phyloP scores from a whole-genome alignment of 1,140 invertebrate genomes.

The Caenorhabditis inopinata region DNA sequence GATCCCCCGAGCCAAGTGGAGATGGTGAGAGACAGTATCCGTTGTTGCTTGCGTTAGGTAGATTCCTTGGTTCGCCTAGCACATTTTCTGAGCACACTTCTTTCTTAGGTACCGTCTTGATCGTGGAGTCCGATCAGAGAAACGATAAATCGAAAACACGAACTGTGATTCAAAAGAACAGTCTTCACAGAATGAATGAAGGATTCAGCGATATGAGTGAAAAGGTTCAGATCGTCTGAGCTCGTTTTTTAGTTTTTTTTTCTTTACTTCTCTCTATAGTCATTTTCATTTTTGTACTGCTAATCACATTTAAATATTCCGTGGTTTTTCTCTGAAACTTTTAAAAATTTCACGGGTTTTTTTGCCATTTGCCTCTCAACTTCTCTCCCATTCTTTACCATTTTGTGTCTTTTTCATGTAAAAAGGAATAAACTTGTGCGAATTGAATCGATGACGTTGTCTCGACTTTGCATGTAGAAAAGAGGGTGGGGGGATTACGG shows the following conservation, averaged over 20 bases:
- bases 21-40: slow-evolving; percentile 31
- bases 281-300: not conserved
- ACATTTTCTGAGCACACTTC: not conserved
- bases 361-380: not conserved
- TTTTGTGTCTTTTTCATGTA: slow-evolving; percentile 7
- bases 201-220: slow-evolving; percentile 24
- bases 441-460: slow-evolving; percentile 7
- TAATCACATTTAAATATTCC: not conserved
- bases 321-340: too few species aligned
- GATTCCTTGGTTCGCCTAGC: slow-evolving; percentile 21
- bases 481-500: not conserved
- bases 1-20: not conserved
- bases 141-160: not conserved
- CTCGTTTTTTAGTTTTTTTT: not conserved
- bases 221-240: slow-evolving; percentile 15
- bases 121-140: slow-evolving; percentile 12
- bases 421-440: slow-evolving; percentile 26
- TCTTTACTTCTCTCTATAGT: not conserved
- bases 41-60: slow-evolving; percentile 12
- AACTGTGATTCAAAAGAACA: slow-evolving; percentile 4
- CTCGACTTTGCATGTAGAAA: not conserved
- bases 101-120: slow-evolving; percentile 1
- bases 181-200: not conserved
- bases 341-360: not conserved
- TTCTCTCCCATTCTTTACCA: not conserved